These are phyloP conservation scores for Drosophila dives DNA, from an alignment of 2,888 invertebrate species.

Conservation along the genomic window DNA sequence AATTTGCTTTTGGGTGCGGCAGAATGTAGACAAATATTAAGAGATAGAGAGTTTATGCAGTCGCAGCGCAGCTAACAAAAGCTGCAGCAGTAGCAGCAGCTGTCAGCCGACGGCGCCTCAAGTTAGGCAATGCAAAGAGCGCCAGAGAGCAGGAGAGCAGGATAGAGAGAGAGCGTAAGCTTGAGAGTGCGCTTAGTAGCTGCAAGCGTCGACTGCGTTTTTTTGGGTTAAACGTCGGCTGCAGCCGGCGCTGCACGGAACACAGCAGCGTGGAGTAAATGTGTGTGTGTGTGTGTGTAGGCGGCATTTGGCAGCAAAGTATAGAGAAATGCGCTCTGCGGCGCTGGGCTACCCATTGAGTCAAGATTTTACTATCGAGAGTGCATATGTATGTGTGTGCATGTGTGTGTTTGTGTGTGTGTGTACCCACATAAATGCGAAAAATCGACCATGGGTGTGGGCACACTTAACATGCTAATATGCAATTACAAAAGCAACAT, in stretches of 20 bases:
- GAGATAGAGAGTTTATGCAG: conserved; percentile 40
- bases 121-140: conserved; percentile 64
- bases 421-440: conserved; percentile 44
- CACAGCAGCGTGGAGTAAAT: conserved; percentile 32
- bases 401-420: conserved; percentile 9
- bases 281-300: conserved; percentile 52
- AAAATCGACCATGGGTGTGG: conserved; percentile 80
- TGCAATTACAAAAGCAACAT: conserved; percentile 27
- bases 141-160: conserved; percentile 9
- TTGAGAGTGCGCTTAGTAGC: conserved; percentile 44
- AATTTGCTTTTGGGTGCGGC: conserved; percentile 75
- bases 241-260: conserved; percentile 71
- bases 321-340: conserved; percentile 68
- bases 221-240: conserved; percentile 77
- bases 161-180: conserved; percentile 33
- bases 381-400: conserved; percentile 24
- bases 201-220: conserved; percentile 56
- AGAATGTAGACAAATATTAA: conserved; percentile 43
- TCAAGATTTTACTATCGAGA: conserved; percentile 70
- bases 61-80: conserved; percentile 32
- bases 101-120: conserved; percentile 64
- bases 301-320: conserved; percentile 72
- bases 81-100: conserved; percentile 37
- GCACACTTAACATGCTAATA: conserved; percentile 51
- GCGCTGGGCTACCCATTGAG: conserved; percentile 59